phyloP scores from a whole-genome alignment of 2,888 invertebrate genomes.

The Agrotis ipsilon region DNA sequence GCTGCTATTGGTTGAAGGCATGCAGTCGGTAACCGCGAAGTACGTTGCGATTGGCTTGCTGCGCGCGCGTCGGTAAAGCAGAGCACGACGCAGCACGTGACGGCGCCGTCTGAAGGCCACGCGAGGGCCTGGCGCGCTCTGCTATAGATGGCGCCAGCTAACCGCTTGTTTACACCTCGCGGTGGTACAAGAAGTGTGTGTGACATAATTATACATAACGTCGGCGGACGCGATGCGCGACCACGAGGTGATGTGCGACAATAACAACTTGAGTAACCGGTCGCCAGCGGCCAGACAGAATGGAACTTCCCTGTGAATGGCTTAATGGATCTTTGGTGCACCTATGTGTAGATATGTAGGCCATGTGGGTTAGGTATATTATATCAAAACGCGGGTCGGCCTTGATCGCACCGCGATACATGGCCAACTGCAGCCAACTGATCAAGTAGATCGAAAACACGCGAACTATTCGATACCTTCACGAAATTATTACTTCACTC shows the following conservation, averaged over 20 bases:
- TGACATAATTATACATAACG: conserved; percentile 85
- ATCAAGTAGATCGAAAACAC: conserved; percentile 14
- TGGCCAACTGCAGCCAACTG: background rate
- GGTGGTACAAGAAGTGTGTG: conserved; percentile 67
- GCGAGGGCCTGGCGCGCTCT: conserved; percentile 30
- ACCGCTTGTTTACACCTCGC: conserved; percentile 78
- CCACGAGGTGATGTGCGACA: conserved; percentile 55
- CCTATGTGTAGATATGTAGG: too few relatives aligned
- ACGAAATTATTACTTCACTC: background rate
- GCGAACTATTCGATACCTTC: background rate
- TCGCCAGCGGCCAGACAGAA: conserved; percentile 30
- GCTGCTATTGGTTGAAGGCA: conserved; percentile 76
- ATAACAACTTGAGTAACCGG: conserved; percentile 63
- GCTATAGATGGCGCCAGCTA: conserved; percentile 77
- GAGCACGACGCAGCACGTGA: conserved; percentile 79
- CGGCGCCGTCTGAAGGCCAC: conserved; percentile 68
- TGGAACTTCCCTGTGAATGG: conserved; percentile 24
- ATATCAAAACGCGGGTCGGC: conserved; percentile 13
- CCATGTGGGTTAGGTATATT: too few relatives aligned
- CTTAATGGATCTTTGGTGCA: conserved; percentile 5
- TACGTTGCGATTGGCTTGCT: conserved; percentile 72
- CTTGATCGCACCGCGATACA: conserved; percentile 44
- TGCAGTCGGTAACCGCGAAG: conserved; percentile 71
- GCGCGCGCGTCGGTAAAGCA: conserved; percentile 73
- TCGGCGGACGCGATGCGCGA: conserved; percentile 38